Percentiles rank a stretch among this genome's conserved stretches.
Evolutionary conservation across 2,113 vertebrate species (phyloP).

Genomic region (Martes martes): DNA sequence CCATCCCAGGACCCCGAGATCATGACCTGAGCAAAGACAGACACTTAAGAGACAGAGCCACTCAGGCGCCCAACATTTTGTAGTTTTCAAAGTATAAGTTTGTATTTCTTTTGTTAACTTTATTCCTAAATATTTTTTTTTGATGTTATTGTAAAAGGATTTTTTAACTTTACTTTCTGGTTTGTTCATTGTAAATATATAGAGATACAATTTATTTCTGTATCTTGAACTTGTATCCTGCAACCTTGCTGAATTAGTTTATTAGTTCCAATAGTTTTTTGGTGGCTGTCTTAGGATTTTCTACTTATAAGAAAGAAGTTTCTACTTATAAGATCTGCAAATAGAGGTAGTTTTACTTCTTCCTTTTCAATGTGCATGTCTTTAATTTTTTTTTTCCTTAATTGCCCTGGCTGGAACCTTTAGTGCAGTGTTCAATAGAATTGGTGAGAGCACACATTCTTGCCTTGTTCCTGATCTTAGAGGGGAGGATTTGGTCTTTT

Average conservation of each 20-base stretch:
- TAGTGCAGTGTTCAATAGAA: not conserved
- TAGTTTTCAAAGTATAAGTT: not conserved
- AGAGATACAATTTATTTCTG: not conserved
- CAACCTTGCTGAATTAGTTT: not conserved
- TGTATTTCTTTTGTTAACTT: not conserved
- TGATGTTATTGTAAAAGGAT: not conserved
- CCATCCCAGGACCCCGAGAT: not conserved
- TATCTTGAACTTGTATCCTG: not conserved
- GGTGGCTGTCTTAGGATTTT: constrained; percentile 4
- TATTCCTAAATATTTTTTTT: constrained; percentile 24
- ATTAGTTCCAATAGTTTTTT: constrained; percentile 10
- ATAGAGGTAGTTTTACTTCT: constrained; percentile 24
- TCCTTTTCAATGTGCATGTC: not conserved
- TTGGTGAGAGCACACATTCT: not conserved
- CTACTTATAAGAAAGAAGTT: not conserved
- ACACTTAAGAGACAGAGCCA: not conserved
- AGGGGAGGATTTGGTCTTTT: not conserved
- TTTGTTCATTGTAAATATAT: not conserved
- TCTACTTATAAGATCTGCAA: not conserved
- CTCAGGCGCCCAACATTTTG: not conserved
- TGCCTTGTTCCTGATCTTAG: not conserved
- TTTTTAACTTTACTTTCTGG: constrained; percentile 37
- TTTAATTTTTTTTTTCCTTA: not conserved
- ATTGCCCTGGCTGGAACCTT: not conserved
- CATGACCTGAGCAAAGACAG: not conserved